Evolutionary conservation across 2,113 vertebrate genomes (phyloP).

Genomic region (Charina bottae): DNA sequence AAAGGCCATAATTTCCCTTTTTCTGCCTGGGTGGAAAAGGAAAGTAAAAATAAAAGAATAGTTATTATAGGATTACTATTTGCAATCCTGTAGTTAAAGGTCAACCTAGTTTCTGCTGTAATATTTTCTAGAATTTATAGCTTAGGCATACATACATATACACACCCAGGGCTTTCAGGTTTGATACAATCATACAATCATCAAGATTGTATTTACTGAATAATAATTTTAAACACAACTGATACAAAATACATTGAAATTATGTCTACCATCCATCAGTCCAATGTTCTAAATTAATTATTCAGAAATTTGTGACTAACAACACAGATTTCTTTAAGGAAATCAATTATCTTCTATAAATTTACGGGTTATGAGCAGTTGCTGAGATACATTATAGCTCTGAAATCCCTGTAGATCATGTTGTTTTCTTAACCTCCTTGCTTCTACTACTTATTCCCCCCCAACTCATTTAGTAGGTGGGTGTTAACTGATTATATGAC

Average conservation of each 20-base stretch:
- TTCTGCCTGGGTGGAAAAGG: constrained; percentile 39
- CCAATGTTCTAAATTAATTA: neutral
- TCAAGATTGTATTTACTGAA: constrained; percentile 2
- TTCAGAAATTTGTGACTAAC: neutral
- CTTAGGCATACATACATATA: neutral
- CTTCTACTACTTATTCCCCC: neutral
- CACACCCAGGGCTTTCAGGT: constrained; percentile 38
- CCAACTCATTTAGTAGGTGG: neutral
- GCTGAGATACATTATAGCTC: neutral
- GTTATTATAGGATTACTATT: constrained; percentile 72
- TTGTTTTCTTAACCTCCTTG: neutral
- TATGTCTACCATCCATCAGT: neutral
- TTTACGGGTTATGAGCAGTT: neutral
- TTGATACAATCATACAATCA: constrained; percentile 33
- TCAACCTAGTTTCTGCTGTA: constrained; percentile 59
- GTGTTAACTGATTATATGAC: neutral
- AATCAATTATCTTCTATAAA: neutral
- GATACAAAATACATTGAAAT: neutral
- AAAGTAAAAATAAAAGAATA: constrained; percentile 66
- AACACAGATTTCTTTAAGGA: neutral
- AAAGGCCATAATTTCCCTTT: constrained; percentile 68
- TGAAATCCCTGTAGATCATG: neutral
- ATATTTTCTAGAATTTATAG: constrained; percentile 66
- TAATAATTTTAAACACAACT: neutral
- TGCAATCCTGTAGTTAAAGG: constrained; percentile 67